Conservation (phyloP, 1,140 invertebrate genomes). For the Plutomurus gul region DNA sequence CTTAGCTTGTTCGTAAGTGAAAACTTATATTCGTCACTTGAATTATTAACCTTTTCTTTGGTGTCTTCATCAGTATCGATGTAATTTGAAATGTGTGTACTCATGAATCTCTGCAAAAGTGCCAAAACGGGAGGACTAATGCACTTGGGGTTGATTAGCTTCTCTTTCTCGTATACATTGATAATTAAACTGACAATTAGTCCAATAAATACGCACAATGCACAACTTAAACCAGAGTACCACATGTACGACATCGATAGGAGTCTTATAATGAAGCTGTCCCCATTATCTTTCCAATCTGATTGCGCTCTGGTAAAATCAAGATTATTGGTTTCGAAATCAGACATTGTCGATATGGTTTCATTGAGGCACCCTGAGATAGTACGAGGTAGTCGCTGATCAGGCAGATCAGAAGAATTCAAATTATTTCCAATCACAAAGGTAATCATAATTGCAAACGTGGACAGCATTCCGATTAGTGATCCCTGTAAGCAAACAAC, state of each 20-base stretch:
- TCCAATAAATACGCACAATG: constrained; percentile 37
- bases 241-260: constrained; percentile 46
- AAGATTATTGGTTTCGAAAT: background rate
- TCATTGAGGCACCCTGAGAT: background rate
- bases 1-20: too few relatives aligned
- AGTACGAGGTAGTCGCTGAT: constrained; percentile 16
- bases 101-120: background rate
- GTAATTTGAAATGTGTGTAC: background rate
- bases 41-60: too few relatives aligned
- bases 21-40: too few relatives aligned
- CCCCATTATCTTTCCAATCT: constrained; percentile 46
- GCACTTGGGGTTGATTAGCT: background rate
- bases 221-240: constrained; percentile 24
- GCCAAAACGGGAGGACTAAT: constrained; percentile 27
- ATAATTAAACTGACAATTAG: constrained; percentile 10
- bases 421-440: constrained; percentile 37
- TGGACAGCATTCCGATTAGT: constrained; percentile 29
- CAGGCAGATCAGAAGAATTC: constrained; percentile 22
- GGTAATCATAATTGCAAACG: constrained; percentile 37
- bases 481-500: constrained; percentile 32
- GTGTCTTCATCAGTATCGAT: too few relatives aligned
- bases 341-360: background rate
- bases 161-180: background rate
- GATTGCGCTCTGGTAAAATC: background rate
- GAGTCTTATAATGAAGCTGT: constrained; percentile 22